phyloP scores from a whole-genome alignment of 2,797 vertebrate genomes.

The Vultur gryphus region DNA sequence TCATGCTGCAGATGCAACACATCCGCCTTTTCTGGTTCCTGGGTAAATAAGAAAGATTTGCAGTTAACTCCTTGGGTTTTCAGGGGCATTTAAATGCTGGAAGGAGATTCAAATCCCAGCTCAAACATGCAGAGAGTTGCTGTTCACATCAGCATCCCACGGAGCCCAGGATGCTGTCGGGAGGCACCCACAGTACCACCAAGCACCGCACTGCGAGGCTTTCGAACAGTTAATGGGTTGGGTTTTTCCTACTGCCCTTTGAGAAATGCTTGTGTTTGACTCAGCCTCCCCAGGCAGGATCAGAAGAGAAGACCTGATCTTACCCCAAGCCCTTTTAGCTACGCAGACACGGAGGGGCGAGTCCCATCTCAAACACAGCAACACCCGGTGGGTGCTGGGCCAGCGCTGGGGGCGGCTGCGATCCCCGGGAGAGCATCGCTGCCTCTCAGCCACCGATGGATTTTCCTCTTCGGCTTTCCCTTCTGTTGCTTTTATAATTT shows the following conservation, averaged over 20 bases:
- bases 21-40: background rate
- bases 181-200: background rate
- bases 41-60: background rate
- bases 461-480: background rate
- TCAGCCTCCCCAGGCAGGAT: background rate
- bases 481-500: background rate
- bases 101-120: background rate
- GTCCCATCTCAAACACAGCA: background rate
- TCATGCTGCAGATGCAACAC: background rate
- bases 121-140: background rate
- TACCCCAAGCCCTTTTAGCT: background rate
- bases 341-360: fast-evolving
- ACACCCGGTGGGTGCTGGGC: background rate
- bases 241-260: background rate
- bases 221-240: background rate
- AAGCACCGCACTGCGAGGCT: background rate
- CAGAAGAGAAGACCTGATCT: background rate
- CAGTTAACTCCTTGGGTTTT: background rate
- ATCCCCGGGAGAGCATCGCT: fast-evolving
- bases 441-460: background rate
- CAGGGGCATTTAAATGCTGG: background rate
- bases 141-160: background rate
- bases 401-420: fast-evolving
- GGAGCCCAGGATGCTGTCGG: background rate
- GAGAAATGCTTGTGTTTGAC: background rate